Evolutionary conservation across 2,797 vertebrate genomes (phyloP).

Genomic region (Parauchenoglanis punctatus): DNA sequence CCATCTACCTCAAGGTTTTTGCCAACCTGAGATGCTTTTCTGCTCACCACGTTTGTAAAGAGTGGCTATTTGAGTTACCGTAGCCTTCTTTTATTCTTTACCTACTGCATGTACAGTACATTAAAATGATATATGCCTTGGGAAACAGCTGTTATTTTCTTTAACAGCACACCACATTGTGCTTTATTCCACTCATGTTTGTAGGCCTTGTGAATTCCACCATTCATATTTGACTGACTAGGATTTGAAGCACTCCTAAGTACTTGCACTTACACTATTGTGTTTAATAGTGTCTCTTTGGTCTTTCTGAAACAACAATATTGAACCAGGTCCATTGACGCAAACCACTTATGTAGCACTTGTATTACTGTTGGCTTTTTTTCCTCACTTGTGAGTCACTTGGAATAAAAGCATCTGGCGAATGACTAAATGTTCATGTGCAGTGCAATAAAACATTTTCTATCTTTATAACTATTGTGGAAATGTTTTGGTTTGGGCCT

Average conservation of each 20-base stretch:
- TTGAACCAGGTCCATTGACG: neutral
- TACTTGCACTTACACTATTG: neutral
- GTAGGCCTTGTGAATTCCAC: neutral
- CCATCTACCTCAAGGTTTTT: neutral
- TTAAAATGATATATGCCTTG: neutral
- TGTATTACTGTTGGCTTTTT: neutral
- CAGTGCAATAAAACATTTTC: neutral
- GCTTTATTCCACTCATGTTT: neutral
- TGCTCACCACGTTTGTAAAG: neutral
- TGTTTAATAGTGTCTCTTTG: constrained; percentile 10
- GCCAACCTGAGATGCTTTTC: neutral
- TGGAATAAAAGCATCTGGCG: neutral
- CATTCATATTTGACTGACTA: neutral
- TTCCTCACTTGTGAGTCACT: neutral
- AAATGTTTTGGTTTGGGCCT: no score
- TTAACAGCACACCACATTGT: neutral
- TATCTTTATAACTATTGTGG: neutral
- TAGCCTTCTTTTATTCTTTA: neutral
- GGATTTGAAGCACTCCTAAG: neutral
- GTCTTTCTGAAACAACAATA: neutral
- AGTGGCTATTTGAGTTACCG: neutral
- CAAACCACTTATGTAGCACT: constrained; percentile 14
- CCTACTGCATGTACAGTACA: neutral
- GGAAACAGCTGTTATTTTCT: neutral
- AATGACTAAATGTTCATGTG: neutral